Conservation (phyloP, 2,888 invertebrate genomes). For the Galerucella calmariensis region DNA sequence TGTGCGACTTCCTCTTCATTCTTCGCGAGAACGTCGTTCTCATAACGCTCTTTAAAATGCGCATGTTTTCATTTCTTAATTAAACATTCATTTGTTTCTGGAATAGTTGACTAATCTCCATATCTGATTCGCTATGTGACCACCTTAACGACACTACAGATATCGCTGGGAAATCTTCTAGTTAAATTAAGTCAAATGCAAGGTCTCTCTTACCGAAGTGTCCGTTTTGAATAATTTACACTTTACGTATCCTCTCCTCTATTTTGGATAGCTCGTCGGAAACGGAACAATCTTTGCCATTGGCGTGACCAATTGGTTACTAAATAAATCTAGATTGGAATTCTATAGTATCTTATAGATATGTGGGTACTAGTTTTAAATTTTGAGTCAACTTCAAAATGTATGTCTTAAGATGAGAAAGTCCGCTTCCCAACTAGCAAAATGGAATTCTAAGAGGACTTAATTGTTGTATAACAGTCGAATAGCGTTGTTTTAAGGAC, state of each 20-base stretch:
- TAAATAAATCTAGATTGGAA: background rate
- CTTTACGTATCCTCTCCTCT: constrained; percentile 50
- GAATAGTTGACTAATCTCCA: constrained; percentile 61
- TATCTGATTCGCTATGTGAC: constrained; percentile 62
- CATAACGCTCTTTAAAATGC: constrained; percentile 59
- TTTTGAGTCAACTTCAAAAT: too few species aligned
- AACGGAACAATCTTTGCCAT: constrained; percentile 33
- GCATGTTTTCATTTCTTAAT: constrained; percentile 60
- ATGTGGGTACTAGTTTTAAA: too few species aligned
- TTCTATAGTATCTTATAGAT: background rate
- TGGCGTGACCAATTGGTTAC: constrained; percentile 19
- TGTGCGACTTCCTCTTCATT: constrained; percentile 41
- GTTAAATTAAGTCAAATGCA: constrained; percentile 61
- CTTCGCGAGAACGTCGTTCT: constrained; percentile 55
- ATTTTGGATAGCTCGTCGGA: constrained; percentile 42
- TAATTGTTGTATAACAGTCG: too few species aligned
- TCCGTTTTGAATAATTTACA: constrained; percentile 55
- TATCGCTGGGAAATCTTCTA: constrained; percentile 61
- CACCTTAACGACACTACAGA: constrained; percentile 60
- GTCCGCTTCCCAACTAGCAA: too few species aligned
- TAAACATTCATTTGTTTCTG: constrained; percentile 60
- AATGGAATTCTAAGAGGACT: too few species aligned
- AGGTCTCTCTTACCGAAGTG: constrained; percentile 57
- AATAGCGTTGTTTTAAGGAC: too few species aligned
- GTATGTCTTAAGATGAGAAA: too few species aligned